Percentiles rank a stretch among this genome's conserved stretches.
Conservation (phyloP, 2,888 invertebrate genomes). For the Pseudococcus longispinus region DNA sequence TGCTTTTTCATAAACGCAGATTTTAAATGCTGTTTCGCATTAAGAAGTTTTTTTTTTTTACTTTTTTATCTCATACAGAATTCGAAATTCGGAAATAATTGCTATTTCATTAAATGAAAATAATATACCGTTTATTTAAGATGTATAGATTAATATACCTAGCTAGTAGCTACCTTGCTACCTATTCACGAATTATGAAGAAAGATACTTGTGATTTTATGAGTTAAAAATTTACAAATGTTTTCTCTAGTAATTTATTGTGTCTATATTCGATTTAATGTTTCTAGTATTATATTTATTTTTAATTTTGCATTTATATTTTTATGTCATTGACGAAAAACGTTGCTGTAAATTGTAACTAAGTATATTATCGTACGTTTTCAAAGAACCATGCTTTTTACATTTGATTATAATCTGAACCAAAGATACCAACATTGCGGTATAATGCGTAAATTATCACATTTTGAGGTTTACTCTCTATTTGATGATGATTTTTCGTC, state of each 20-base stretch:
- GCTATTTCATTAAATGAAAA: not conserved
- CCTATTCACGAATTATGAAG: not conserved
- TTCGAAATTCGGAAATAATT: no score
- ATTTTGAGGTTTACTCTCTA: not conserved
- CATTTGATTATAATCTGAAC: not conserved
- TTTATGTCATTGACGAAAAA: conserved; percentile 3
- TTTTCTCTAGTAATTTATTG: not conserved
- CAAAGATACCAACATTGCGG: conserved; percentile 33
- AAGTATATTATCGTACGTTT: not conserved
- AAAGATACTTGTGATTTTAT: conserved; percentile 16
- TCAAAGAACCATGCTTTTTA: not conserved
- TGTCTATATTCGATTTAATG: not conserved
- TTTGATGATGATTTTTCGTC: not conserved
- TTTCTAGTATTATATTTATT: conserved; percentile 13
- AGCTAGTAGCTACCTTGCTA: not conserved
- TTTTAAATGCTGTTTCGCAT: not conserved
- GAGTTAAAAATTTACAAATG: not conserved
- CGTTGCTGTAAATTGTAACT: not conserved
- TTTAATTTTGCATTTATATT: conserved; percentile 24
- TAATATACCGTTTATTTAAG: not conserved
- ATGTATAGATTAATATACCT: not conserved
- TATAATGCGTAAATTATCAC: not conserved
- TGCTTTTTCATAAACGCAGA: no score
- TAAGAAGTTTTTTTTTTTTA: not conserved
- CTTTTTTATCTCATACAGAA: not conserved